Percentiles rank a stretch among this genome's conserved stretches.
phyloP scores from a whole-genome alignment of 2,797 vertebrate species.

The Etheostoma perlongum region DNA sequence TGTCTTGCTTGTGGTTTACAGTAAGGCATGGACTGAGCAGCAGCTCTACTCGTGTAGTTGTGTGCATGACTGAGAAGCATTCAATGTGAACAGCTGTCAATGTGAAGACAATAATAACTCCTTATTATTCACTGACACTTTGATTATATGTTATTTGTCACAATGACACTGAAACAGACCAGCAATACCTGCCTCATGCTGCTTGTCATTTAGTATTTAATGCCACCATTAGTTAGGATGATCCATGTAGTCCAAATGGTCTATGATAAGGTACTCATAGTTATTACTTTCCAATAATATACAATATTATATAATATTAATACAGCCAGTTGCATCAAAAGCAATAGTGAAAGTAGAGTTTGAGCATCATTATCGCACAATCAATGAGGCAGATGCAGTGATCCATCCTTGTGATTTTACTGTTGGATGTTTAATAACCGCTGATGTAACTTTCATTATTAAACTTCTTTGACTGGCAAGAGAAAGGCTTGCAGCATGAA shows the following conservation, averaged over 20 bases:
- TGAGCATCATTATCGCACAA: conserved; percentile 5
- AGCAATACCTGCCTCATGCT: not conserved
- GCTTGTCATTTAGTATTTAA: conserved; percentile 40
- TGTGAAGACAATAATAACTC: conserved; percentile 20
- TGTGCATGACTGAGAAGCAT: conserved; percentile 20
- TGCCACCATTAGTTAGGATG: conserved; percentile 21
- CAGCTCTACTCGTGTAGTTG: not conserved
- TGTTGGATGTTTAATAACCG: conserved; percentile 18
- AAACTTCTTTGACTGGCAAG: not conserved
- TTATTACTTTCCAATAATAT: not conserved
- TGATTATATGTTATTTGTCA: conserved; percentile 40
- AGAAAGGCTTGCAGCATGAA: not conserved
- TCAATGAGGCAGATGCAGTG: conserved; percentile 21
- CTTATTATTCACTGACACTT: conserved; percentile 35
- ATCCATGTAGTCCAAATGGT: conserved; percentile 11
- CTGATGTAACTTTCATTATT: conserved; percentile 11
- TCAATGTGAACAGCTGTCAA: conserved; percentile 27
- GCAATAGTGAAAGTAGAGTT: not conserved
- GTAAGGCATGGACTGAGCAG: not conserved
- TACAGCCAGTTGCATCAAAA: not conserved
- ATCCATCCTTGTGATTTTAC: conserved; percentile 11
- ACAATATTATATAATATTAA: conserved; percentile 5
- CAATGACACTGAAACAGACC: conserved; percentile 7
- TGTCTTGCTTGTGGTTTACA: not conserved
- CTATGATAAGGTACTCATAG: not conserved